Conservation (phyloP, 2,797 vertebrate genomes). For the Masticophis lateralis region DNA sequence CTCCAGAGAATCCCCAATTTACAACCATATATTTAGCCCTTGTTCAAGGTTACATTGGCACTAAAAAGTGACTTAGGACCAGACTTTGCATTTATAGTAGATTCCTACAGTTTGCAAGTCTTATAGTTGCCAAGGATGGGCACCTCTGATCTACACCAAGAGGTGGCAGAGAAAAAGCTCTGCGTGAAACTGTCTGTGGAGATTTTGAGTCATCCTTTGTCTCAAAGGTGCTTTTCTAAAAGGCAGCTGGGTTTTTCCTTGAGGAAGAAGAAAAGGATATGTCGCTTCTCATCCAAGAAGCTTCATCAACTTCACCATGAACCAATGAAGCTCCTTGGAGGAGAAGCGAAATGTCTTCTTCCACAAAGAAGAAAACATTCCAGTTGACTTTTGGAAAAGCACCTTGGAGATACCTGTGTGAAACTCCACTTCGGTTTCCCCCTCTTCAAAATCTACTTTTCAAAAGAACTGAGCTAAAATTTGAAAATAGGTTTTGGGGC, state of each 20-base stretch:
- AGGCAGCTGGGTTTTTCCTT: neutral
- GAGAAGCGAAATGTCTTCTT: neutral
- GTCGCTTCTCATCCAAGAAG: neutral
- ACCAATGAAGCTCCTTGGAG: neutral
- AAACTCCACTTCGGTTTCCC: neutral
- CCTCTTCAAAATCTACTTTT: neutral
- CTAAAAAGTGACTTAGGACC: neutral
- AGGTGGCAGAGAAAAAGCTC: neutral
- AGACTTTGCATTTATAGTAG: neutral
- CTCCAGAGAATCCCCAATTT: neutral
- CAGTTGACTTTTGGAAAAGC: neutral
- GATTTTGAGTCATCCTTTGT: neutral
- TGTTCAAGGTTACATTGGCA: neutral
- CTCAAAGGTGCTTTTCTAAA: no score
- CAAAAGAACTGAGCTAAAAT: neutral
- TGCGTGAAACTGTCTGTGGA: neutral
- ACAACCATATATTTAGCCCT: neutral
- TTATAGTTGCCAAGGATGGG: neutral
- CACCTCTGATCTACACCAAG: neutral
- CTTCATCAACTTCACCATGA: neutral
- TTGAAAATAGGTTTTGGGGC: neutral
- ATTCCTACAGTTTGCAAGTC: neutral
- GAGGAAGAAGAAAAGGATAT: neutral
- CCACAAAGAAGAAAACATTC: neutral
- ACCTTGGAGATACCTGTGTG: neutral